These are phyloP conservation scores for Erinaceus europaeus DNA, from an alignment of 2,113 vertebrate species.

Conservation along the genomic window DNA sequence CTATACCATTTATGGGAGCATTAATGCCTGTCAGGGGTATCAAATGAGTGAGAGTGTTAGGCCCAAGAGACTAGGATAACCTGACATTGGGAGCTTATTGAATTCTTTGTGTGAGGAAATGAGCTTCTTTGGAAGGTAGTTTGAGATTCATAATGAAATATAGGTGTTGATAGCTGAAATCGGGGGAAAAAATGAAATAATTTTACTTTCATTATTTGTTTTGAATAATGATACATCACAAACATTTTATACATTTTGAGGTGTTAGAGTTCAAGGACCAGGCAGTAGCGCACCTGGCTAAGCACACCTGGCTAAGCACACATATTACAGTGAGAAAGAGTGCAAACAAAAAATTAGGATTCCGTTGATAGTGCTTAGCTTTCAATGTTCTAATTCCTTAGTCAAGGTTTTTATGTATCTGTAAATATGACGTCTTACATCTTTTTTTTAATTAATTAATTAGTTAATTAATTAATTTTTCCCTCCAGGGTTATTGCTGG, in stretches of 20 bases:
- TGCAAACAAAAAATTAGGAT: background rate
- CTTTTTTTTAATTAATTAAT: no score
- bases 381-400: background rate
- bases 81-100: background rate
- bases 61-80: background rate
- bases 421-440: background rate
- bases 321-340: no score
- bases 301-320: no score
- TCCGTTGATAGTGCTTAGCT: background rate
- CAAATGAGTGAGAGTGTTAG: background rate
- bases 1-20: background rate
- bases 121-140: background rate
- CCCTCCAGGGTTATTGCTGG: no score
- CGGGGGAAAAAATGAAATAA: constrained; percentile 27
- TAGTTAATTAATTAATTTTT: no score
- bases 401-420: background rate
- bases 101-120: background rate
- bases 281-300: no score
- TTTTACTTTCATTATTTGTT: constrained; percentile 34
- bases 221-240: background rate
- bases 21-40: background rate
- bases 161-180: background rate
- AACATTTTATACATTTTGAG: constrained; percentile 35
- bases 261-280: constrained; percentile 32
- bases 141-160: constrained; percentile 19